Evolutionary conservation across 2,888 invertebrate genomes (phyloP), one percentile per base, ranked within the genome.

Genomic region (Empis livida): DNA sequence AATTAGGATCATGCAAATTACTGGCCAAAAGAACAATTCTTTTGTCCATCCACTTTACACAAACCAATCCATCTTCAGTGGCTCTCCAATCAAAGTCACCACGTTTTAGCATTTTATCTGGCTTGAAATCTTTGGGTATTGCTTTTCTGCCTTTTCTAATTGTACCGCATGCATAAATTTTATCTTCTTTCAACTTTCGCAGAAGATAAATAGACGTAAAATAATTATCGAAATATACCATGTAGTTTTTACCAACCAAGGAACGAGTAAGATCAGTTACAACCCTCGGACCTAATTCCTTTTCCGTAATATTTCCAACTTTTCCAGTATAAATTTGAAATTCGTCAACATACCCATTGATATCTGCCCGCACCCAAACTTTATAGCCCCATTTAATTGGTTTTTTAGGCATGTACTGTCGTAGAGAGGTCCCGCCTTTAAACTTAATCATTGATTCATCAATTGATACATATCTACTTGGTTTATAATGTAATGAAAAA

Each of bases 291-390:
- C 39, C 42, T 11, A 44, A 20, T 47, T 57, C 59, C 46, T 64
- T 64, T 2, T 60, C 56, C 37, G 57, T 54, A 42, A 62, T 59
- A 52, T 63, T 61, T 50, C 50, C 57, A 47, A 56, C 60, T 54
- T 67, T 68, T 5, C 61, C 58, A 10, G 56, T 57, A 46, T 59
- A 59, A 20, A 61, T 54, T 40, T 61, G 54, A 54, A 63, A 61
- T 37, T 60, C 45, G 43, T 46, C 54, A 15, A 58, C 44, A 50
- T 56, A 58, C 10, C 57, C 57, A 39, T 45, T 44, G 49, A 53
- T 48, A 48, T 56, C 51, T 32, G 54, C 54, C 40, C 51, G 20
- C 15, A 58, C 47, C 55, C 58, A 60, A 16, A 58, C 50, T 49
- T 58, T 59, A 43, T 53, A 58, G 5, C 57, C 55, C 40, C 56